Evolutionary conservation across 2,797 vertebrate species (phyloP), one percentile per base, ranked within the genome.

Genomic region (Myripristis jacobus): DNA sequence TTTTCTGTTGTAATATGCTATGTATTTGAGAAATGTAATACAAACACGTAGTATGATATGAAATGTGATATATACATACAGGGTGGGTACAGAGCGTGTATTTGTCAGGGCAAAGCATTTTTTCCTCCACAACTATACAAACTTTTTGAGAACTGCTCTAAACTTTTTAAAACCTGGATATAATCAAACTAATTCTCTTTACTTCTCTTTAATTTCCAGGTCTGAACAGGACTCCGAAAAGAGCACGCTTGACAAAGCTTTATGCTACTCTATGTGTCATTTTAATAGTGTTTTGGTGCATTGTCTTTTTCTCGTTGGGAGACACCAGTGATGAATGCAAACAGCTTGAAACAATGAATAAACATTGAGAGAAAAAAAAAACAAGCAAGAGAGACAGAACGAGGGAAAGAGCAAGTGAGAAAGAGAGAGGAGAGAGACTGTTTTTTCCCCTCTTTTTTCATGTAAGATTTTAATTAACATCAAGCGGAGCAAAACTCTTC

Each of bases 401-500:
- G 31, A 29, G 3, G 12, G 41, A 36, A 22, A 10, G 7, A 21
- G 16, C 10, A 18, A 9, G 34, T 6, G 53, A 29, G 27, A 31
- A 8, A 29, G 4, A 13, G 15, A 31, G 38, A 34, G 31, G 51
- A 53, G 52, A 31, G 15, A 34, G 27, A 54, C 25, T 15, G n/a
- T n/a, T 56, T 10, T 61, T 46, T 74, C 21, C 22, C 22, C 31
- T 36, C 10, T 61, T 47, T n/a, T 36, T 51, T 22, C 61, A 66
- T 51, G 44, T 29, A 27, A 36, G 18, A 51, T 52, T 73, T 60
- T 52, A 69, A 78, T 80, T 24, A 61, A 52, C 31, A 11, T 72
- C 22, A 27, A 53, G 52, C 72, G 66, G 80, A 70, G 44, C 68
- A 70, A 54, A 44, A 62, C 65, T 68, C 57, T 18, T 58, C 48